These are phyloP conservation scores for Junonia oenone DNA, from an alignment of 2,888 invertebrate genomes.

Conservation along the genomic window DNA sequence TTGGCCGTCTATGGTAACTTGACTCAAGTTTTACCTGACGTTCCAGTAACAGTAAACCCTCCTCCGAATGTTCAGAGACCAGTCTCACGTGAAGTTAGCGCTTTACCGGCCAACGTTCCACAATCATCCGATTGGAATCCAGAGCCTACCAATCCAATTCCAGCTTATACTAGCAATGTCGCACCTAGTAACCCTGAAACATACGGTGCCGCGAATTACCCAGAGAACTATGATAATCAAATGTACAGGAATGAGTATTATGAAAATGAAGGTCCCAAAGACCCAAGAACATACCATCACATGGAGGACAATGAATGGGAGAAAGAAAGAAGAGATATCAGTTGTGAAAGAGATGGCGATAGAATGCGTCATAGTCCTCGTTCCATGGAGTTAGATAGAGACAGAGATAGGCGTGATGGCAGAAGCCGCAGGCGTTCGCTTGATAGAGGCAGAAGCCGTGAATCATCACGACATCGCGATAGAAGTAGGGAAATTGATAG, in stretches of 20 bases:
- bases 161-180: constrained; percentile 64
- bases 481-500: constrained; percentile 68
- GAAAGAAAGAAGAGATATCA: constrained; percentile 62
- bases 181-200: constrained; percentile 58
- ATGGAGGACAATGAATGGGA: constrained; percentile 72
- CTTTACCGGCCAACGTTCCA: constrained; percentile 42
- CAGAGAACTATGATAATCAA: constrained; percentile 67
- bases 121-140: constrained; percentile 72
- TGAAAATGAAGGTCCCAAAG: constrained; percentile 77
- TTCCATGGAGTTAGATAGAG: constrained; percentile 56
- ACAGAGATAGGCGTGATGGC: constrained; percentile 67
- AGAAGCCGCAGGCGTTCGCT: constrained; percentile 75
- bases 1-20: constrained; percentile 94
- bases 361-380: constrained; percentile 60
- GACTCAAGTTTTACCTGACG: constrained; percentile 85
- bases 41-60: constrained; percentile 81
- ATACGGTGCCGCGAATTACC: constrained; percentile 57
- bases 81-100: constrained; percentile 54
- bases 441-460: constrained; percentile 67
- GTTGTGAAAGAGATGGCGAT: constrained; percentile 62
- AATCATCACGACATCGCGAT: constrained; percentile 67
- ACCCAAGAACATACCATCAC: constrained; percentile 81
- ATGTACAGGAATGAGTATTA: constrained; percentile 77
- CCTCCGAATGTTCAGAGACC: constrained; percentile 71
- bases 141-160: constrained; percentile 64